A percentile compares a stretch with the other conserved stretches of the same genome.
These are phyloP conservation scores for Platycheirus rosarum DNA, from an alignment of 2,888 invertebrate genomes.

Conservation along the genomic window DNA sequence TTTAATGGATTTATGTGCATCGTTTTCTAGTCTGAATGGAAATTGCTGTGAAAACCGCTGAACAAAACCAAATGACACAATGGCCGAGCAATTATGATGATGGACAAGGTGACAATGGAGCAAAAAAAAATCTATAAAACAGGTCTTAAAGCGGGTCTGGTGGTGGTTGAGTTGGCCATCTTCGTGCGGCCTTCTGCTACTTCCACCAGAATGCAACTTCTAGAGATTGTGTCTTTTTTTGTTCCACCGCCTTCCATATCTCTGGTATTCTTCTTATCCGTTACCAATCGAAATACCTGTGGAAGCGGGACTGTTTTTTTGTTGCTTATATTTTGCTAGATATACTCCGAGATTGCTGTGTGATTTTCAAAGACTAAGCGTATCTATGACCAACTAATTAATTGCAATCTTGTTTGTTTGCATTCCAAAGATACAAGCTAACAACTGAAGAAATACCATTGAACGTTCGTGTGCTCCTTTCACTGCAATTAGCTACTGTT, in stretches of 20 bases:
- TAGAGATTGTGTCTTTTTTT: constrained; percentile 14
- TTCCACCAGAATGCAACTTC: constrained; percentile 4
- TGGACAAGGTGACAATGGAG: constrained; percentile 67
- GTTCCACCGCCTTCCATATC: constrained; percentile 1
- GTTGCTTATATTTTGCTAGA: background rate
- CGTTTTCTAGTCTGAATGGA: constrained; percentile 8
- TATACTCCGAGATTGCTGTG: constrained; percentile 33
- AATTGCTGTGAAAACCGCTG: constrained; percentile 64
- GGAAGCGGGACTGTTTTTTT: constrained; percentile 20
- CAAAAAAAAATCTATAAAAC: constrained; percentile 37
- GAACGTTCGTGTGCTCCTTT: constrained; percentile 57
- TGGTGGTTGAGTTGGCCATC: constrained; percentile 53
- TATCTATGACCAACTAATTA: constrained; percentile 73
- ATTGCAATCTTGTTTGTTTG: constrained; percentile 63
- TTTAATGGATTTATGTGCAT: constrained; percentile 21
- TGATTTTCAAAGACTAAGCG: constrained; percentile 54
- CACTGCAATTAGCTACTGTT: constrained; percentile 42
- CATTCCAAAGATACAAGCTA: constrained; percentile 60
- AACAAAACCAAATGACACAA: constrained; percentile 73
- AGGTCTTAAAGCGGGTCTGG: constrained; percentile 10
- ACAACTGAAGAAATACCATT: constrained; percentile 54
- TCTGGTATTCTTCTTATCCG: constrained; percentile 34
- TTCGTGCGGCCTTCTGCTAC: constrained; percentile 16
- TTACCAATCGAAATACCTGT: constrained; percentile 52
- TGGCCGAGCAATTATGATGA: constrained; percentile 75